phyloP scores from a whole-genome alignment of 2,113 vertebrate genomes.

The Gambusia affinis region DNA sequence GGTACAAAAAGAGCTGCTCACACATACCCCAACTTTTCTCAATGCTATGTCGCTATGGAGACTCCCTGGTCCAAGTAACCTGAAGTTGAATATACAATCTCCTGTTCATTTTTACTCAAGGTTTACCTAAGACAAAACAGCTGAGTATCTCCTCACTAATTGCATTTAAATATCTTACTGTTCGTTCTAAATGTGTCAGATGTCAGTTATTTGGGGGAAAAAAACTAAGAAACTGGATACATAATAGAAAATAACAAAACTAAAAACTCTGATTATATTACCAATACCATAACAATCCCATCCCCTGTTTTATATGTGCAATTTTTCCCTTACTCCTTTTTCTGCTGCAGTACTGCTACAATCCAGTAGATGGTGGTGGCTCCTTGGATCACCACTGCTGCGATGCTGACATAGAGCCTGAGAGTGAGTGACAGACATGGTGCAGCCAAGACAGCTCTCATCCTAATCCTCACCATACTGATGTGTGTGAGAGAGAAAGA shows the following conservation, averaged over 20 bases:
- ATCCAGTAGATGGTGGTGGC: slow-evolving; percentile 78
- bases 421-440: slow-evolving; percentile 52
- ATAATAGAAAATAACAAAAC: background rate
- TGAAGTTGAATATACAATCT: too few relatives aligned
- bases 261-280: background rate
- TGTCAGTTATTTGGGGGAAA: background rate
- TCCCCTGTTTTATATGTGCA: background rate
- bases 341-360: slow-evolving; percentile 55
- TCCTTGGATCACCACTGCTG: slow-evolving; percentile 70
- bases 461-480: slow-evolving; percentile 50
- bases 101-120: too few relatives aligned
- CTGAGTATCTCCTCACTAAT: too few relatives aligned
- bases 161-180: too few relatives aligned
- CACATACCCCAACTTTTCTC: background rate
- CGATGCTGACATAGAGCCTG: slow-evolving; percentile 40
- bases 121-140: too few relatives aligned
- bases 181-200: too few relatives aligned
- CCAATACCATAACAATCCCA: background rate
- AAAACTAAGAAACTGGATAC: slow-evolving; percentile 7
- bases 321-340: background rate
- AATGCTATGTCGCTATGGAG: too few relatives aligned
- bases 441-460: slow-evolving; percentile 44
- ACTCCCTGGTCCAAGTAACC: too few relatives aligned
- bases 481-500: slow-evolving; percentile 6
- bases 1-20: slow-evolving; percentile 50